Evolutionary conservation across 2,113 vertebrate species (phyloP).

Genomic region (Tachuris rubrigastra): DNA sequence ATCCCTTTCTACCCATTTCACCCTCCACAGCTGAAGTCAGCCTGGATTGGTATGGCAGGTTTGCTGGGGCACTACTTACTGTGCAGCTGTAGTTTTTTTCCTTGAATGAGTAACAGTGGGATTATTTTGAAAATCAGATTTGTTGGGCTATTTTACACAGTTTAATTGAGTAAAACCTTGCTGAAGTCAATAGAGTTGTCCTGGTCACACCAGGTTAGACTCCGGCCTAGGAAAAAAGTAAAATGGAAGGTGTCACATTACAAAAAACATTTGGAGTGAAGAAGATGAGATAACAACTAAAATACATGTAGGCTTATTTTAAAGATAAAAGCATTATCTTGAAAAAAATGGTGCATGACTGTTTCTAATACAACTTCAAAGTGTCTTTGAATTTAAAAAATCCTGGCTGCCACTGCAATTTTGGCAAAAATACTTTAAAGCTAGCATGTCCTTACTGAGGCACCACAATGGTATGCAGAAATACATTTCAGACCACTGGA

Average conservation of each 20-base stretch:
- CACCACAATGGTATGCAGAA: constrained; percentile 33
- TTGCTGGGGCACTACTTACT: background rate
- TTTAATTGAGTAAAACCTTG: background rate
- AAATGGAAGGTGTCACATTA: background rate
- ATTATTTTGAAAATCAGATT: background rate
- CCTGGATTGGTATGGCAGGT: background rate
- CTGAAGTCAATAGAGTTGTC: background rate
- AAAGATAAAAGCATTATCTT: constrained; percentile 4
- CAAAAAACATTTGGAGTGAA: background rate
- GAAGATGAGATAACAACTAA: background rate
- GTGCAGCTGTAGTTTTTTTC: background rate
- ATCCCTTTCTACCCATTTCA: constrained; percentile 16
- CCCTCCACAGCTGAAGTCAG: background rate
- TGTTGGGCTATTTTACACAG: background rate
- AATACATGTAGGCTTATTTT: background rate
- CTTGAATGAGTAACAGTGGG: background rate
- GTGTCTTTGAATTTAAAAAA: constrained; percentile 22
- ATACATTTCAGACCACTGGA: constrained; percentile 26
- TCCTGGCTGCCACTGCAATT: background rate
- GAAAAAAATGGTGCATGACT: background rate
- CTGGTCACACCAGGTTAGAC: background rate
- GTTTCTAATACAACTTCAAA: constrained; percentile 20
- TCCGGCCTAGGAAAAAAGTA: background rate
- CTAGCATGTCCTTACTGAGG: background rate
- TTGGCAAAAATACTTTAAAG: constrained; percentile 24